A percentile compares a stretch with the other conserved stretches of the same genome.
Conservation (phyloP, 2,888 invertebrate genomes). For the Trissolcus japonicus region DNA sequence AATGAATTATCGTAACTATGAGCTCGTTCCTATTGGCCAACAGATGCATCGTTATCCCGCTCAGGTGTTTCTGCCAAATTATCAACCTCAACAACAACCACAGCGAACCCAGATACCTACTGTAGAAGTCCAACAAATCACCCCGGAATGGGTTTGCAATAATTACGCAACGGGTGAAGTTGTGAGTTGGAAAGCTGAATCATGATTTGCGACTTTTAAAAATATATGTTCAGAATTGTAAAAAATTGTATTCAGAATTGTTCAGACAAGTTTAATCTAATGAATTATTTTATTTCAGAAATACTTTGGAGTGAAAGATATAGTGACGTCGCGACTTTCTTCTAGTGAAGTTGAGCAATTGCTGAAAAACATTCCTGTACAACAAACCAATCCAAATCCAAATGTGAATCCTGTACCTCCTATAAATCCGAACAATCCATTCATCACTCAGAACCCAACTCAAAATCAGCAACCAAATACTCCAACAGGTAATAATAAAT, state of each 20-base stretch:
- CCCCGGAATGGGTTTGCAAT: slow-evolving; percentile 55
- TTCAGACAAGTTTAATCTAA: background rate
- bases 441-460: background rate
- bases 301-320: slow-evolving; percentile 19
- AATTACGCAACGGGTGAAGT: slow-evolving; percentile 52
- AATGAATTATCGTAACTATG: background rate
- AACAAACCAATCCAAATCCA: slow-evolving; percentile 2
- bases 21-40: background rate
- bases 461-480: too few relatives aligned
- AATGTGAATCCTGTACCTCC: background rate
- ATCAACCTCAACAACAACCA: background rate
- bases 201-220: too few relatives aligned
- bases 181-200: slow-evolving; percentile 17
- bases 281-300: slow-evolving; percentile 10
- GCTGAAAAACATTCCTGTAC: background rate
- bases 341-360: slow-evolving; percentile 10
- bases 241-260: too few relatives aligned
- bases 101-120: slow-evolving; percentile 32
- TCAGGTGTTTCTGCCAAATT: slow-evolving; percentile 7
- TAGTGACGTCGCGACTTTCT: slow-evolving; percentile 3
- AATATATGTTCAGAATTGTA: too few relatives aligned
- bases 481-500: too few relatives aligned
- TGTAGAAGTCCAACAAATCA: slow-evolving; percentile 51
- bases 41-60: slow-evolving; percentile 3
- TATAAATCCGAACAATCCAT: background rate